Conservation (phyloP, 23 tunicate genomes). For the Phallusia fumigata region DNA sequence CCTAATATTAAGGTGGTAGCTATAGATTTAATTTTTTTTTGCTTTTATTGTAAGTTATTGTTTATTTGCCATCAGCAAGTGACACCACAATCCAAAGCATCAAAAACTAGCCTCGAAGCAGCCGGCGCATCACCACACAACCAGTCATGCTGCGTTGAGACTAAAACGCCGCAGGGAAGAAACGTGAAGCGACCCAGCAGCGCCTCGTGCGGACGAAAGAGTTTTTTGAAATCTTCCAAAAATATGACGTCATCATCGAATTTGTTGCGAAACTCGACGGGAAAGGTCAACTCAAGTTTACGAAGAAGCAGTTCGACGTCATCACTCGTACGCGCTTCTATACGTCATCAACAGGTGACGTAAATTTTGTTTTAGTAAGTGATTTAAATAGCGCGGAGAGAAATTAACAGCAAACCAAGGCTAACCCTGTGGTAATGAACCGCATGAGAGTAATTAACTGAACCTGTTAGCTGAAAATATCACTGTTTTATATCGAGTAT, state of each 20-base stretch:
- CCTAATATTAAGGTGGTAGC: too few species aligned
- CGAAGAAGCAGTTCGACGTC: constrained; percentile 77
- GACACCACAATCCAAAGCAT: not conserved
- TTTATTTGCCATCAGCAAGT: not conserved
- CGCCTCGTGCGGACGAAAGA: constrained; percentile 1
- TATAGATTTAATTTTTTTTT: too few species aligned
- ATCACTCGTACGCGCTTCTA: constrained; percentile 30
- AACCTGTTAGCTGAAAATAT: too few species aligned
- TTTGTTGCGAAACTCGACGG: constrained; percentile 3
- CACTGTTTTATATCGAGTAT: too few species aligned
- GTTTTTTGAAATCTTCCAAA: not conserved
- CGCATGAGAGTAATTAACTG: too few species aligned
- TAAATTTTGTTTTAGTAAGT: not conserved
- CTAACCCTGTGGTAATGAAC: too few species aligned
- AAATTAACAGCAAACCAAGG: too few species aligned
- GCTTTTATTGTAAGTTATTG: not conserved
- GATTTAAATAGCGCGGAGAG: too few species aligned
- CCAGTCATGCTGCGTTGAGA: not conserved
- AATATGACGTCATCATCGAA: constrained; percentile 19
- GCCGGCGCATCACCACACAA: not conserved
- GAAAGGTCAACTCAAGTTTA: not conserved
- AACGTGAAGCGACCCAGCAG: not conserved
- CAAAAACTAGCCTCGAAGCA: not conserved
- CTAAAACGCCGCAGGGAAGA: not conserved
- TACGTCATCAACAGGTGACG: constrained; percentile 34